Percentiles rank a stretch among this genome's conserved stretches.
These are phyloP conservation scores for Cosmopolites sordidus DNA, from an alignment of 2,888 invertebrate species.

Conservation along the genomic window DNA sequence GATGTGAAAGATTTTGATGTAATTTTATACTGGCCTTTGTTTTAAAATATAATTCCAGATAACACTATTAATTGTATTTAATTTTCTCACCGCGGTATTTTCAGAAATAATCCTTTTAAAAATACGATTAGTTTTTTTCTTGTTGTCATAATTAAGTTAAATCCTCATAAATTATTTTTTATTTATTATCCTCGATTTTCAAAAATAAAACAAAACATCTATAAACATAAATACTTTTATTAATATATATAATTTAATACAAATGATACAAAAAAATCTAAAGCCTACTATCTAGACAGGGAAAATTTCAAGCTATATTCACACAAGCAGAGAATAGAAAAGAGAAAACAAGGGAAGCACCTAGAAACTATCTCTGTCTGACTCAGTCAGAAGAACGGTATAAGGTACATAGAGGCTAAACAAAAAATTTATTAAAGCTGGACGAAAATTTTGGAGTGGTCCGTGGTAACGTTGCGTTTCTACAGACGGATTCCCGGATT, in stretches of 20 bases:
- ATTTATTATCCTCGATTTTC: too few species aligned
- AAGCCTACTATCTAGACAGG: background rate
- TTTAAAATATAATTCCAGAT: too few species aligned
- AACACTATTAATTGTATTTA: too few species aligned
- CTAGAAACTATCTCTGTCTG: background rate
- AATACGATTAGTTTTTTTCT: too few species aligned
- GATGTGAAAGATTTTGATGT: too few species aligned
- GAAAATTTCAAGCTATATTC: background rate
- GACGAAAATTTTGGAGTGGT: background rate
- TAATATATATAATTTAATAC: background rate
- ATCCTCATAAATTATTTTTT: too few species aligned
- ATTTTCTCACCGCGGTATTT: too few species aligned
- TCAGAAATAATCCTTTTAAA: too few species aligned
- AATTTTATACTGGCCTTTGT: too few species aligned
- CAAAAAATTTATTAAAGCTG: conserved; percentile 1
- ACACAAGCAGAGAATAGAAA: background rate
- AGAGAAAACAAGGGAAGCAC: background rate
- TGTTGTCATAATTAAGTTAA: too few species aligned
- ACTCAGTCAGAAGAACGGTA: background rate
- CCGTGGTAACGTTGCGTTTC: conserved; percentile 29
- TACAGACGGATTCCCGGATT: conserved; percentile 81
- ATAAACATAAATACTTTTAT: conserved; percentile 1
- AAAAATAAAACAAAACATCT: background rate
- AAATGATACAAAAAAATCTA: conserved; percentile 1
- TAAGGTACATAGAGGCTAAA: background rate